Conservation (phyloP, 2,797 vertebrate species). For the Propithecus deckenii region DNA sequence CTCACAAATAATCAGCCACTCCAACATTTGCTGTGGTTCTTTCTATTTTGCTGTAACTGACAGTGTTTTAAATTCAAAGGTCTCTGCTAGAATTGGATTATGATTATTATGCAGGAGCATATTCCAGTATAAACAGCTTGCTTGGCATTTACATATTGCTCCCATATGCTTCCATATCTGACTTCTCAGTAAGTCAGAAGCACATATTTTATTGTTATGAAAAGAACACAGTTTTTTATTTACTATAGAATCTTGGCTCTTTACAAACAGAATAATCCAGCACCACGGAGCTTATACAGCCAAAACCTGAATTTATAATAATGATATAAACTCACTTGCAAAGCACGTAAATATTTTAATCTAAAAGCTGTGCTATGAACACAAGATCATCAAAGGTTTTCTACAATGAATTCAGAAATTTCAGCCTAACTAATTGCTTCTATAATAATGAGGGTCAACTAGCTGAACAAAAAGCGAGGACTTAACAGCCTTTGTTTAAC, state of each 20-base stretch:
- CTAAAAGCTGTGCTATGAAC: not conserved
- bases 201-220: constrained; percentile 64
- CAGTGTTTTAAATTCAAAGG: constrained; percentile 66
- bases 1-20: constrained; percentile 29
- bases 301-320: not conserved
- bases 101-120: constrained; percentile 72
- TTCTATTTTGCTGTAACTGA: constrained; percentile 45
- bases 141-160: constrained; percentile 62
- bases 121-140: constrained; percentile 67
- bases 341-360: not conserved
- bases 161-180: constrained; percentile 55
- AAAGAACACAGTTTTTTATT: constrained; percentile 66
- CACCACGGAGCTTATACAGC: not conserved
- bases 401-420: not conserved
- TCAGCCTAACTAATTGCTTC: constrained; percentile 33
- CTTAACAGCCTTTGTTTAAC: constrained; percentile 33
- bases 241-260: constrained; percentile 57
- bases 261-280: constrained; percentile 40
- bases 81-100: constrained; percentile 60
- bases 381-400: not conserved
- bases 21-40: constrained; percentile 15
- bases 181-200: constrained; percentile 67
- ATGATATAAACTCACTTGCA: not conserved
- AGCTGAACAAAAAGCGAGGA: not conserved
- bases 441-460: not conserved